A percentile compares a stretch with the other conserved stretches of the same genome.
Conservation (phyloP, 2,888 invertebrate genomes). For the Eurytoma californica region DNA sequence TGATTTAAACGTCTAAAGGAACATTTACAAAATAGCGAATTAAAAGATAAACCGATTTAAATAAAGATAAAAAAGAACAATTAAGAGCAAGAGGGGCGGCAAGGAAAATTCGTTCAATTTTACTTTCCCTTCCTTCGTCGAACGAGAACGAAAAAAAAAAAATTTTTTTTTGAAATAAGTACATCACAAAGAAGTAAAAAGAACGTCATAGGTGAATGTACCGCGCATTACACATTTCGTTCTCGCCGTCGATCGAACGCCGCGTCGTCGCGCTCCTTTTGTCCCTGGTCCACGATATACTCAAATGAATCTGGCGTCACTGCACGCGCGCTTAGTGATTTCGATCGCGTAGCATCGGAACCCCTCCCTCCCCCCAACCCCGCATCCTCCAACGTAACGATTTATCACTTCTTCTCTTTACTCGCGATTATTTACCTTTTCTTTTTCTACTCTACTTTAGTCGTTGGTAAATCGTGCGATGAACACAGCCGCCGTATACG, state of each 20-base stretch:
- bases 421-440: background rate
- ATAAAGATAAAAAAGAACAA: background rate
- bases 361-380: too few species aligned
- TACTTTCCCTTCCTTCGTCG: too few species aligned
- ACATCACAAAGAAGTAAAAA: too few species aligned
- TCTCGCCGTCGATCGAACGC: conserved; percentile 19
- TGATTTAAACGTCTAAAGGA: conserved; percentile 31
- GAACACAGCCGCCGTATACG: conserved; percentile 31
- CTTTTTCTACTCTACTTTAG: conserved; percentile 10
- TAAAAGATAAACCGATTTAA: background rate
- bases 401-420: background rate
- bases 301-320: background rate
- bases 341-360: too few species aligned
- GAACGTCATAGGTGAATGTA: background rate
- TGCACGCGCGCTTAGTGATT: background rate
- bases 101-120: background rate
- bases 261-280: background rate
- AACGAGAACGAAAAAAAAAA: too few species aligned
- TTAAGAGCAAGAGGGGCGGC: background rate
- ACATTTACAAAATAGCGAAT: conserved; percentile 4
- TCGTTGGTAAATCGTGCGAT: conserved; percentile 8
- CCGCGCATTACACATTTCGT: conserved; percentile 11
- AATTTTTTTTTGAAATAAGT: too few species aligned
- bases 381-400: too few species aligned
- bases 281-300: too few species aligned